A percentile compares a stretch with the other conserved stretches of the same genome.
Conservation (phyloP, 2,113 vertebrate genomes). For the Nothoprocta perdicaria region DNA sequence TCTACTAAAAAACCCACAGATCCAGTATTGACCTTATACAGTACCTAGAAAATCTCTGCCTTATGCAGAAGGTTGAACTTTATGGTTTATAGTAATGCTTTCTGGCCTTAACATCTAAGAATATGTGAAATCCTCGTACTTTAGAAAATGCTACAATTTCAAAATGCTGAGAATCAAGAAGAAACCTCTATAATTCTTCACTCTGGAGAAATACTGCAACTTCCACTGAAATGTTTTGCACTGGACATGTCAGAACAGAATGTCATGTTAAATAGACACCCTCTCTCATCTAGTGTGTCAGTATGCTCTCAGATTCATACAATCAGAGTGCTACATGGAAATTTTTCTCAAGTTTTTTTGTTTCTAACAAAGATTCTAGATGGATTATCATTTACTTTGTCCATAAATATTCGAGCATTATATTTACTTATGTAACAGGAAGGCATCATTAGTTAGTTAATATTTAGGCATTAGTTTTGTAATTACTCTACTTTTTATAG, state of each 20-base stretch:
- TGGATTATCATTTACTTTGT: background rate
- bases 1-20: background rate
- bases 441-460: conserved; percentile 32
- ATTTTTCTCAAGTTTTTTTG: background rate
- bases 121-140: background rate
- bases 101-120: background rate
- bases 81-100: background rate
- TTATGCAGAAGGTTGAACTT: background rate
- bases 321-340: background rate
- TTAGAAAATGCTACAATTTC: background rate
- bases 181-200: background rate
- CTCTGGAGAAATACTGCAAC: background rate
- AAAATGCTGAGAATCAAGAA: background rate
- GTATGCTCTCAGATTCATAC: background rate
- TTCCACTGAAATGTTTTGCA: background rate
- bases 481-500: background rate
- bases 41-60: background rate
- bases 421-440: conserved; percentile 40
- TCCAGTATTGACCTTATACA: background rate
- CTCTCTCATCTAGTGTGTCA: background rate
- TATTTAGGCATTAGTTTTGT: background rate
- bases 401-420: conserved; percentile 40
- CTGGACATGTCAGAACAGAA: background rate
- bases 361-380: background rate
- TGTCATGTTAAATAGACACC: background rate